Evolutionary conservation across 2,797 vertebrate genomes (phyloP).

Genomic region (Ceryle rudis): DNA sequence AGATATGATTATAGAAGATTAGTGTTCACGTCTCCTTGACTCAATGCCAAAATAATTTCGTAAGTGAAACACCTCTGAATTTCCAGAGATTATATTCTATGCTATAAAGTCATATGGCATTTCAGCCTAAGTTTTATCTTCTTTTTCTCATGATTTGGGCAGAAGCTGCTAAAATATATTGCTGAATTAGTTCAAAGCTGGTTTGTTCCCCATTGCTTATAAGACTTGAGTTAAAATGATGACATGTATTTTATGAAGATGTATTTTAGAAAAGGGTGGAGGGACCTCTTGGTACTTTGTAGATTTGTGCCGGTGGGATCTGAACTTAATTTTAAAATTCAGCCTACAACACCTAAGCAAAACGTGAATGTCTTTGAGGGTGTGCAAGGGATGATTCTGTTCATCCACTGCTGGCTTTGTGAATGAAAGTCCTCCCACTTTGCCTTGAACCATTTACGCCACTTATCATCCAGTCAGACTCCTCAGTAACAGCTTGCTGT

Average conservation of each 20-base stretch:
- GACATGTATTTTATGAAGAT: neutral
- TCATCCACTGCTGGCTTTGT: neutral
- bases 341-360: neutral
- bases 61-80: neutral
- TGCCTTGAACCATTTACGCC: neutral
- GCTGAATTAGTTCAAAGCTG: neutral
- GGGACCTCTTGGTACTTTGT: neutral
- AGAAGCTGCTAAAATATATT: neutral
- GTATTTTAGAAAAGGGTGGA: neutral
- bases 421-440: neutral
- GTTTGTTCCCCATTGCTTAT: neutral
- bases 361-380: neutral
- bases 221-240: neutral
- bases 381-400: neutral
- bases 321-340: neutral
- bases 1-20: neutral
- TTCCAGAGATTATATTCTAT: neutral
- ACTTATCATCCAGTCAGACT: neutral
- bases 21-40: neutral
- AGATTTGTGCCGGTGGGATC: neutral
- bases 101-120: neutral
- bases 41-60: constrained; percentile 15
- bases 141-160: neutral
- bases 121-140: constrained; percentile 11
- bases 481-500: neutral